A percentile compares a stretch with the other conserved stretches of the same genome.
phyloP scores from a whole-genome alignment of 2,888 invertebrate genomes.

The Muschampia plurimacula region DNA sequence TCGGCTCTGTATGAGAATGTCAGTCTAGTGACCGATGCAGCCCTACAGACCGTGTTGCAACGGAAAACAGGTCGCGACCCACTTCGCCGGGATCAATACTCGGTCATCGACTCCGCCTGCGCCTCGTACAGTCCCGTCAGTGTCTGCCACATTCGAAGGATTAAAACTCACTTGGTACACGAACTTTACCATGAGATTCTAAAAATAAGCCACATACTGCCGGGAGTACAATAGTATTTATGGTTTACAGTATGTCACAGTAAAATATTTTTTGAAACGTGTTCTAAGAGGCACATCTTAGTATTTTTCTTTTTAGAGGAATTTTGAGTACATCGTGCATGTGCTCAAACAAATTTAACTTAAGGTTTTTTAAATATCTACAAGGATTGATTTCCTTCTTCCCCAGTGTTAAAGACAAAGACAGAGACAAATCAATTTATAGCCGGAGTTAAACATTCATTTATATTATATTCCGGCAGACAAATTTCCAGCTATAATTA shows the following conservation, averaged over 20 bases:
- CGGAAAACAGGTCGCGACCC: constrained; percentile 81
- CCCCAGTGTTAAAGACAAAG: too few species aligned
- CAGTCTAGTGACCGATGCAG: constrained; percentile 38
- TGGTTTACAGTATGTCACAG: background rate
- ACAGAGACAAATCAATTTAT: background rate
- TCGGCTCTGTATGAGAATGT: constrained; percentile 29
- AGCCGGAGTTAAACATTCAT: background rate
- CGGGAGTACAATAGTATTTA: background rate
- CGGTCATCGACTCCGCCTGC: constrained; percentile 82
- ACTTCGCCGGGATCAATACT: constrained; percentile 82
- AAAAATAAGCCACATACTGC: constrained; percentile 42
- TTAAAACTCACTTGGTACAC: constrained; percentile 45
- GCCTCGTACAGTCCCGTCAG: constrained; percentile 57
- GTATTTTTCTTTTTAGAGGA: background rate
- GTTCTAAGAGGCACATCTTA: too few species aligned
- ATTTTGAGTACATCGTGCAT: too few species aligned
- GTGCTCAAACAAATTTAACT: too few species aligned
- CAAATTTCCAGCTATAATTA: constrained; percentile 22
- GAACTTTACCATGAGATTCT: constrained; percentile 41
- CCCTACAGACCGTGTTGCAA: constrained; percentile 69
- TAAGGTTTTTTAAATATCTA: too few species aligned
- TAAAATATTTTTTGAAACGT: too few species aligned
- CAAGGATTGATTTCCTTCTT: too few species aligned
- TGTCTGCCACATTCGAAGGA: constrained; percentile 52
- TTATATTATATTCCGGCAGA: constrained; percentile 23